Evolutionary conservation across 2,888 invertebrate genomes (phyloP), one percentile per base, ranked within the genome.

Genomic region (Euzophera pinguis): DNA sequence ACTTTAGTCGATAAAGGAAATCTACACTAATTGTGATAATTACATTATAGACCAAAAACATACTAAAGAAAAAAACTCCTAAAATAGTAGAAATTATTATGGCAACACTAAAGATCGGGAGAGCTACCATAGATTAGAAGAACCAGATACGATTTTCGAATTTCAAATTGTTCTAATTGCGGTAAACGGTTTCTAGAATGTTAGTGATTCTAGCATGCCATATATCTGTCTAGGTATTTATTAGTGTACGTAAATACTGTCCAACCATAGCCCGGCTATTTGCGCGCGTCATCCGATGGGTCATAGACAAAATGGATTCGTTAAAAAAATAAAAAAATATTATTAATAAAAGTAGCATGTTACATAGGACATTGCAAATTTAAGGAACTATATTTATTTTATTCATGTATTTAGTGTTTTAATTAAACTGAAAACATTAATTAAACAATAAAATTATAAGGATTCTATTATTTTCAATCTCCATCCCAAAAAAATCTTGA

Each of bases 141-240:
- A 68, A 62, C 60, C 60, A 67, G 64, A 63, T 63, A 62, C 51
- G 50, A 43, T 47, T 54, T 56, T 53, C 39, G 37, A 45, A 45
- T 52, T 47, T 10, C 32, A 10, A 16, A 34, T 16, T 17, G 13
- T 34, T 53, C 52, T 55, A 52, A 38, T 45, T 34, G 52, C 52
- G 5, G 22, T 22, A 49, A 52, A 54, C 52, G 34, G 62, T 62
- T 59, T 75, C 74, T 81, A 80, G 69, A 63, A 75, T 75, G 80
- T 84, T 86, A 85, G 84, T 85, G 75, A 79, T 62, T 73, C 84
- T 86, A 88, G 87, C 87, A 87, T 88, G 87, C 87, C 78, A 72
- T 78, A n/a, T n/a, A 60, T 78, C 10, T 63, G 60, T 68, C 78
- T 80, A 80, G 73, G 60, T 63, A 9, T 72, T 61, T 67, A 63